These are phyloP conservation scores for Rhopalosiphum maidis DNA, from an alignment of 1,140 invertebrate genomes.

Conservation along the genomic window DNA sequence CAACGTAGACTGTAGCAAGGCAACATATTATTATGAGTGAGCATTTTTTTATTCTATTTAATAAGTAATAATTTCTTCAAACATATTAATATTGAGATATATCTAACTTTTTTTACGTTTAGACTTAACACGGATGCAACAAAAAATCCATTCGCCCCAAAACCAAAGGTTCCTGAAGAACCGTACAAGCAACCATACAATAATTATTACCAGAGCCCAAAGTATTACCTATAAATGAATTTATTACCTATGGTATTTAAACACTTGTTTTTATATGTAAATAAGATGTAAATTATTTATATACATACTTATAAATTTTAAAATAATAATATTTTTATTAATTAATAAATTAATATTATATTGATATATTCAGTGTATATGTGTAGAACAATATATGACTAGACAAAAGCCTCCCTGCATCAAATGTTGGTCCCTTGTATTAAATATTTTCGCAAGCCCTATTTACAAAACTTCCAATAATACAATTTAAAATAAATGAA, in stretches of 20 bases:
- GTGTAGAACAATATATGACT: too few relatives aligned
- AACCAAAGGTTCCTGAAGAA: conserved; percentile 67
- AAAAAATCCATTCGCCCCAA: conserved; percentile 80
- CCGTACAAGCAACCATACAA: conserved; percentile 4
- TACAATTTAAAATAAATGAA: too few relatives aligned
- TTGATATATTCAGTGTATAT: background rate
- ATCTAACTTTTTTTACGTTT: conserved; percentile 60
- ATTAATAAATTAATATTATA: background rate
- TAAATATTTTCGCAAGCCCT: too few relatives aligned
- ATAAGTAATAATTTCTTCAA: background rate
- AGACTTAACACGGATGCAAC: conserved; percentile 79
- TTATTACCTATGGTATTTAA: background rate
- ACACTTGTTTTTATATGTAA: background rate
- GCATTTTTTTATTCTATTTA: conserved; percentile 39
- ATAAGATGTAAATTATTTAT: conserved; percentile 11
- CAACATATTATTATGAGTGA: conserved; percentile 71
- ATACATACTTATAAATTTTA: conserved; percentile 8
- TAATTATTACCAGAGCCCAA: background rate
- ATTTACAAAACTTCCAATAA: too few relatives aligned
- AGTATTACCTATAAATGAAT: background rate
- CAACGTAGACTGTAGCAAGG: conserved; percentile 82
- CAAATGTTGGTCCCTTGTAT: too few relatives aligned
- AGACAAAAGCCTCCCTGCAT: too few relatives aligned
- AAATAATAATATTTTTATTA: background rate
- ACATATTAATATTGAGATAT: background rate